phyloP scores from a whole-genome alignment of 2,797 vertebrate species.

The Sylvilagus floridanus region DNA sequence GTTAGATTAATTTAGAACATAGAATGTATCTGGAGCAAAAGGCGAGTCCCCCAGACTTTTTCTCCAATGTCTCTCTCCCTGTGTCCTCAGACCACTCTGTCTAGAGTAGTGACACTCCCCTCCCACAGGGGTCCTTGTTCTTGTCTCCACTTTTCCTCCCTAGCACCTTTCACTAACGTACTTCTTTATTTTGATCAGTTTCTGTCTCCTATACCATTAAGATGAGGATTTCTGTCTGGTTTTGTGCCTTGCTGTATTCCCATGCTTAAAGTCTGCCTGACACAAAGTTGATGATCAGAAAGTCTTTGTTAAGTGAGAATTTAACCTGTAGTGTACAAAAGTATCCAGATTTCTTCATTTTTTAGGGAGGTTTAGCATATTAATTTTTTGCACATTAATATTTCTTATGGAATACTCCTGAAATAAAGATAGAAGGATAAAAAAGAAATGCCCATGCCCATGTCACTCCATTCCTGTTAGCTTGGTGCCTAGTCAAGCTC shows the following conservation, averaged over 20 bases:
- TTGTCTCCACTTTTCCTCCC: neutral
- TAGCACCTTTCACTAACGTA: neutral
- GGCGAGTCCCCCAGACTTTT: neutral
- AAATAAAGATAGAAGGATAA: neutral
- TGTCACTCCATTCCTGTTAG: neutral
- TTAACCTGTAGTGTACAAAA: neutral
- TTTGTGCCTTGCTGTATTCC: neutral
- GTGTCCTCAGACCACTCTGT: neutral
- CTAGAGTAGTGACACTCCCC: neutral
- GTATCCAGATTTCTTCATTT: neutral
- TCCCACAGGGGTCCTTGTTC: neutral
- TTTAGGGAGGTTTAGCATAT: neutral
- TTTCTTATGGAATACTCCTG: neutral
- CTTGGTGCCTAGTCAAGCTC: neutral
- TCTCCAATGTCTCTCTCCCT: neutral
- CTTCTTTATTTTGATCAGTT: neutral
- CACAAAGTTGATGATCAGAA: neutral
- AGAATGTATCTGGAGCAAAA: neutral
- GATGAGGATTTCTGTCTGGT: neutral
- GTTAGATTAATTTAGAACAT: neutral
- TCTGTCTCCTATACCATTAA: neutral
- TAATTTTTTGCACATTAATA: neutral
- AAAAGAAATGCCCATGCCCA: neutral
- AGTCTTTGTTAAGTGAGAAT: conserved; percentile 18
- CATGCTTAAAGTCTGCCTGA: neutral